Percentiles rank a stretch among this genome's conserved stretches.
Evolutionary conservation across 2,888 invertebrate genomes (phyloP).

Genomic region (Apoda limacodes): DNA sequence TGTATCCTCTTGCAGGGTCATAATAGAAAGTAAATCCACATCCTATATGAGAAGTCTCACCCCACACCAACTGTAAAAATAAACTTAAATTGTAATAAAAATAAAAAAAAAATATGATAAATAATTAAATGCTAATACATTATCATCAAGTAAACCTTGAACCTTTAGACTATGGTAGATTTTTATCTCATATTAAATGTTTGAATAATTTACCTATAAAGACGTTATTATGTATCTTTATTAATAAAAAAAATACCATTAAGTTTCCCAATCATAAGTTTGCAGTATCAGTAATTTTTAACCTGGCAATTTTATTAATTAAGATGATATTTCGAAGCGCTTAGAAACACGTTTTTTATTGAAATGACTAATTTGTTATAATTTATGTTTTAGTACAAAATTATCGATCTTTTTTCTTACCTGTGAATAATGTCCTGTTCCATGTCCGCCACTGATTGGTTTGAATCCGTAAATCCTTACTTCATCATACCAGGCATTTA

Average conservation of each 20-base stretch:
- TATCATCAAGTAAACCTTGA: no score
- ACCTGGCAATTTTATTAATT: neutral
- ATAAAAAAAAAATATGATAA: no score
- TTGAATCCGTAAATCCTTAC: slow-evolving; percentile 74
- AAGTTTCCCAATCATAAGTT: slow-evolving; percentile 9
- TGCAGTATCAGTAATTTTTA: neutral
- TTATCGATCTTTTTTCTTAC: slow-evolving; percentile 41
- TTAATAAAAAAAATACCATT: slow-evolving; percentile 5
- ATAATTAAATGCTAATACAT: no score
- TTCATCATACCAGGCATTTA: slow-evolving; percentile 86
- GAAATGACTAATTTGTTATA: no score
- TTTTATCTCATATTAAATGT: no score
- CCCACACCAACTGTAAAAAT: slow-evolving; percentile 90
- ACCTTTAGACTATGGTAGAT: no score
- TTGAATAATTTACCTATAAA: no score
- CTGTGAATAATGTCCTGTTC: slow-evolving; percentile 88
- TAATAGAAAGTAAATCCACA: slow-evolving; percentile 89
- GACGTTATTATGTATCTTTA: no score
- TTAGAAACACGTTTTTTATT: no score
- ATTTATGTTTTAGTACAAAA: slow-evolving; percentile 1
- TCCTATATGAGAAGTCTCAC: slow-evolving; percentile 85
- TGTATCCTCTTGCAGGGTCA: slow-evolving; percentile 78
- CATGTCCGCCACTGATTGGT: slow-evolving; percentile 73
- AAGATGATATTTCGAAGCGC: neutral
- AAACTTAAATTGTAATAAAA: no score